Percentiles rank a stretch among this genome's conserved stretches.
These are phyloP conservation scores for Gryllus bimaculatus DNA, from an alignment of 1,140 invertebrate genomes.

Conservation along the genomic window DNA sequence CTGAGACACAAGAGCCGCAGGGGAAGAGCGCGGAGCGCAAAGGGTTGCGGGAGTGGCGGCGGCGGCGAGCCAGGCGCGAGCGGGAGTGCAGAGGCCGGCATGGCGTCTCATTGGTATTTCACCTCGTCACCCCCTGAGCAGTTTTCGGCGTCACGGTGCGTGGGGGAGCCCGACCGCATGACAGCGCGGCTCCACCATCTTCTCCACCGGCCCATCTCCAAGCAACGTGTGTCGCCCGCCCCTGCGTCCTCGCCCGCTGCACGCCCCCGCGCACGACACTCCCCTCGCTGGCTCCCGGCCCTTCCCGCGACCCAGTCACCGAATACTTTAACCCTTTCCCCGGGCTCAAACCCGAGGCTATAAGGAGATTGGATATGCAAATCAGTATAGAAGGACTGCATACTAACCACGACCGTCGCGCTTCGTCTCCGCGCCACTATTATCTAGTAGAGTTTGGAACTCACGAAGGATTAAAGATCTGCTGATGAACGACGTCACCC, in stretches of 20 bases:
- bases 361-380: constrained; percentile 4
- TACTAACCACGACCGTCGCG: neutral
- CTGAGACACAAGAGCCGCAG: neutral
- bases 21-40: neutral
- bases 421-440: neutral
- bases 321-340: constrained; percentile 4
- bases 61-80: no score
- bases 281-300: neutral
- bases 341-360: neutral
- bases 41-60: no score
- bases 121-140: neutral
- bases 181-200: neutral
- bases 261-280: no score
- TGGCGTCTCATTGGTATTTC: neutral
- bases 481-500: neutral
- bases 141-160: neutral
- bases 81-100: no score
- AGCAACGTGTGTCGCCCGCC: neutral
- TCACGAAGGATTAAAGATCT: neutral
- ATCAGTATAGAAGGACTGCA: neutral
- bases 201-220: neutral
- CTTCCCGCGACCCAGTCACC: neutral
- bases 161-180: neutral
- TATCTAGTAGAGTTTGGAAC: neutral
- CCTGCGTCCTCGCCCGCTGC: neutral